Percentiles rank a stretch among this genome's conserved stretches.
These are phyloP conservation scores for Heteropelma amictum DNA, from an alignment of 2,888 invertebrate genomes.

Conservation along the genomic window DNA sequence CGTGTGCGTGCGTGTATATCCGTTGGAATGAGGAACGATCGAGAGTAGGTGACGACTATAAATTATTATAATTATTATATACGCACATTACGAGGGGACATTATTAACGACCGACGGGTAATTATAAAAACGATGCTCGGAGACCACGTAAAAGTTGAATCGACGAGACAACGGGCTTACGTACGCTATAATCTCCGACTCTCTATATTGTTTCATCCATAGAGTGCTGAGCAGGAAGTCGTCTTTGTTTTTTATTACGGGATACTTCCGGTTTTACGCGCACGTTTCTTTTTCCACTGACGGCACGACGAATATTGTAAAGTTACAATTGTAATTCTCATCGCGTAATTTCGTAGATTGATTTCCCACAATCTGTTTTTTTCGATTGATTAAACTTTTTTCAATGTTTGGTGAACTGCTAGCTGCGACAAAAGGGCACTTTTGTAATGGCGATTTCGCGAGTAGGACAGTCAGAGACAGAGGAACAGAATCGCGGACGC, in stretches of 20 bases:
- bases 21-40: conserved; percentile 19
- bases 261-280: conserved; percentile 69
- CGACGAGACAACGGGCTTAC: conserved; percentile 6
- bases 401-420: too few relatives aligned
- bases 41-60: conserved; percentile 1
- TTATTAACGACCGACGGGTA: conserved; percentile 33
- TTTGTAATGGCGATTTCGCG: conserved; percentile 54
- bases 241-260: conserved; percentile 69
- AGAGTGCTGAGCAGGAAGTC: conserved; percentile 67
- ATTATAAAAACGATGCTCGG: conserved; percentile 37
- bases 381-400: too few relatives aligned
- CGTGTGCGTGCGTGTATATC: not conserved
- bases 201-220: conserved; percentile 70
- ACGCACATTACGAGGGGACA: not conserved
- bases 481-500: conserved; percentile 16
- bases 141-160: conserved; percentile 4
- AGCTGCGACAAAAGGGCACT: too few relatives aligned
- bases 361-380: too few relatives aligned
- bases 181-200: conserved; percentile 43
- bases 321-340: too few relatives aligned
- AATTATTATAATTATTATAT: conserved; percentile 11
- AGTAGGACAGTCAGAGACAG: not conserved
- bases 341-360: too few relatives aligned
- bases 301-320: too few relatives aligned
- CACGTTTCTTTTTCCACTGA: conserved; percentile 57